Conservation (phyloP, 2,113 vertebrate genomes). For the Sarotherodon lohbergeri region DNA sequence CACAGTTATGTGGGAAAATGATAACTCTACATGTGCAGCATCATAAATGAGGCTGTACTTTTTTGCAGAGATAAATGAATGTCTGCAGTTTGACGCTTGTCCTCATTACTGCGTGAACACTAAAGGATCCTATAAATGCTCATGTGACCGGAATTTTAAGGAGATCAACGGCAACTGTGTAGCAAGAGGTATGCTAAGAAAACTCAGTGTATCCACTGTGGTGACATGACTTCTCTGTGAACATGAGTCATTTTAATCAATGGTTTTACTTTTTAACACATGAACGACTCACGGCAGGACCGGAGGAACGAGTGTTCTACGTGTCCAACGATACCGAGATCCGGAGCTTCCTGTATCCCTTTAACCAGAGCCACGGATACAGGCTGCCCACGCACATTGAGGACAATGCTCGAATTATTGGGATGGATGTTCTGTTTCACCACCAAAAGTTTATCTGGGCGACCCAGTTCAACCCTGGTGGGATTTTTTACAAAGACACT, state of each 20-base stretch:
- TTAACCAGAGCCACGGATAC: conserved; percentile 92
- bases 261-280: conserved; percentile 6
- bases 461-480: conserved; percentile 97
- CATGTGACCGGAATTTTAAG: conserved; percentile 89
- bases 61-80: conserved; percentile 88
- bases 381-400: conserved; percentile 93
- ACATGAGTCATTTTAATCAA: background rate
- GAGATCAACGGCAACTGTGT: conserved; percentile 84
- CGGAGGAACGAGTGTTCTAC: conserved; percentile 98
- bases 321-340: conserved; percentile 99
- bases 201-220: background rate
- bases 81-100: conserved; percentile 87
- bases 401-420: conserved; percentile 96
- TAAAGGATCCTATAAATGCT: conserved; percentile 93
- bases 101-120: conserved; percentile 90
- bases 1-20: background rate
- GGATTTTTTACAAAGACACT: conserved; percentile 93
- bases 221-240: background rate
- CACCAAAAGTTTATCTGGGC: conserved; percentile 98
- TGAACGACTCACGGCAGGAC: conserved; percentile 80
- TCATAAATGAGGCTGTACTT: background rate
- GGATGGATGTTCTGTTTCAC: conserved; percentile 93
- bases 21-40: no score
- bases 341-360: conserved; percentile 98
- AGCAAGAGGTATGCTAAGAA: conserved; percentile 83